Conservation (phyloP, 2,797 vertebrate genomes). For the Odontamblyopus lacepedii region DNA sequence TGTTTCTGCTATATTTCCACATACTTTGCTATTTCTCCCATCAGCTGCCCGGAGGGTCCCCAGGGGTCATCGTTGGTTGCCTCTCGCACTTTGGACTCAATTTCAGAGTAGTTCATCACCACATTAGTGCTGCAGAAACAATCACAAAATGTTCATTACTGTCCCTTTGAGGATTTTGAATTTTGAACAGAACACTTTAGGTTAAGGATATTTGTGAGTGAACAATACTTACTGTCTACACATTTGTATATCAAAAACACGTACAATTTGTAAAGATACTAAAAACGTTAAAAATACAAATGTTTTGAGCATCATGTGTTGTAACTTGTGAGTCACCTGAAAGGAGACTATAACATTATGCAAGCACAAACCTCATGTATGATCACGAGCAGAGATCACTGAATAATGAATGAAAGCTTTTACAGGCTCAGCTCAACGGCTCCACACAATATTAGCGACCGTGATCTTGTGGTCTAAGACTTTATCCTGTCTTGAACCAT, state of each 20-base stretch:
- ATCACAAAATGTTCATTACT: constrained; percentile 3
- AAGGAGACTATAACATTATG: constrained; percentile 3
- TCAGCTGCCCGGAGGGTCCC: constrained; percentile 98
- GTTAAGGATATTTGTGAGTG: not conserved
- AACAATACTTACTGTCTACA: no score
- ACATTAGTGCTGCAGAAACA: constrained; percentile 87
- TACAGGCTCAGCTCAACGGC: constrained; percentile 32
- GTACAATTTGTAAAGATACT: not conserved
- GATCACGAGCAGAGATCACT: constrained; percentile 44
- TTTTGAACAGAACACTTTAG: not conserved
- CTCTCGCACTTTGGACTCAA: constrained; percentile 98
- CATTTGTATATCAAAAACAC: no score
- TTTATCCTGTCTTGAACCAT: not conserved
- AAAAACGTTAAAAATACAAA: not conserved
- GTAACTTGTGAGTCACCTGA: not conserved
- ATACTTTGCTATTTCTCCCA: constrained; percentile 91
- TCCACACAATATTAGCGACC: not conserved
- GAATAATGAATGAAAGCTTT: constrained; percentile 65
- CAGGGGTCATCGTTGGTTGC: constrained; percentile 99
- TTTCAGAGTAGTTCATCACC: constrained; percentile 99
- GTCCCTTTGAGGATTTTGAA: not conserved
- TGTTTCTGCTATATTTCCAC: constrained; percentile 12
- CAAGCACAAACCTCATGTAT: constrained; percentile 26
- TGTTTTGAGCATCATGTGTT: not conserved
- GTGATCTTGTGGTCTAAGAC: not conserved